phyloP scores from a whole-genome alignment of 2,888 invertebrate genomes.

The Cephus spinipes region DNA sequence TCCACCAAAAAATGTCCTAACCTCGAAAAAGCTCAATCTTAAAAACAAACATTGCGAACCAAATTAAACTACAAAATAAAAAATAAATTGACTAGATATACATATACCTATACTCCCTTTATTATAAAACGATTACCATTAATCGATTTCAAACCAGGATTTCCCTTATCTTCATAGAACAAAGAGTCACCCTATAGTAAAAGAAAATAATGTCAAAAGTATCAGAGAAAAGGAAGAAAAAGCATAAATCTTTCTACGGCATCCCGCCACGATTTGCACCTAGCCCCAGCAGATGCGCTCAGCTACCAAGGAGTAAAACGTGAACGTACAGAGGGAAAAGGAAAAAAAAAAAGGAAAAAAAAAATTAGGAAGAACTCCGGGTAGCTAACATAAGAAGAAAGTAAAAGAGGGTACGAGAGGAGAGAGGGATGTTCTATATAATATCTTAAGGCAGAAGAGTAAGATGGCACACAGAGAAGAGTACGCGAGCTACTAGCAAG shows the following conservation, averaged over 20 bases:
- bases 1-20: not conserved
- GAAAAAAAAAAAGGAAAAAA: not conserved
- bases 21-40: too few relatives aligned
- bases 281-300: not conserved
- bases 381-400: conserved; percentile 8
- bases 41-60: too few relatives aligned
- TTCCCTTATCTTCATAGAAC: not conserved
- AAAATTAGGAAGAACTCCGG: not conserved
- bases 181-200: not conserved
- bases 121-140: not conserved
- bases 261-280: conserved; percentile 9
- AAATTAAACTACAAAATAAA: not conserved
- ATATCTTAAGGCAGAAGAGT: conserved; percentile 10
- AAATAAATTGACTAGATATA: not conserved
- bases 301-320: not conserved
- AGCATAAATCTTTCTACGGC: not conserved
- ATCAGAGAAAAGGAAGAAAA: not conserved
- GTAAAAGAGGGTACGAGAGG: not conserved
- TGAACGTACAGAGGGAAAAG: not conserved
- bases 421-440: not conserved
- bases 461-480: conserved; percentile 11
- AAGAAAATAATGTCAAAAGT: not conserved
- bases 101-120: not conserved
- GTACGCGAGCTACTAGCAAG: conserved; percentile 14
- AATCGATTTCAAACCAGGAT: not conserved